Evolutionary conservation across 2,797 vertebrate genomes (phyloP).

Genomic region (Chrysocyon brachyurus): DNA sequence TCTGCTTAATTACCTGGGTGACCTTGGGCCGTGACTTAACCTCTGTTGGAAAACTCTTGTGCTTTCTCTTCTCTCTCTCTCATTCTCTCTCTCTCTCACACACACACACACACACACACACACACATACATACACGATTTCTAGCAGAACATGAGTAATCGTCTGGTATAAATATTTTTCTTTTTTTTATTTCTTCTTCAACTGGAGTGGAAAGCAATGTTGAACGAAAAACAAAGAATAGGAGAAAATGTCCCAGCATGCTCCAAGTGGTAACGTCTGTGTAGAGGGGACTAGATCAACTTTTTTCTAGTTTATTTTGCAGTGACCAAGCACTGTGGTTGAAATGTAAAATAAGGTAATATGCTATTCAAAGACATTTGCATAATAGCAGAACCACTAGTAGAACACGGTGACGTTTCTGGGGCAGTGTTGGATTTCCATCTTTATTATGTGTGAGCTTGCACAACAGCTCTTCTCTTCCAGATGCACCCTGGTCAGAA

Average conservation of each 20-base stretch:
- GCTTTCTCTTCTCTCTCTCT: background rate
- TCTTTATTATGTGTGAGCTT: background rate
- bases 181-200: constrained; percentile 51
- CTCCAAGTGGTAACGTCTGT: background rate
- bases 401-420: accelerated
- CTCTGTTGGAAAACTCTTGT: background rate
- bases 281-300: background rate
- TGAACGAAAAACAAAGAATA: background rate
- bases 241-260: background rate
- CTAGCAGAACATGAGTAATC: background rate
- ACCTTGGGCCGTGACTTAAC: background rate
- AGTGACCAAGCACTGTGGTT: background rate
- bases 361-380: background rate
- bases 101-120: background rate
- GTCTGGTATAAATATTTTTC: background rate
- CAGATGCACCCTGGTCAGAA: constrained; percentile 94
- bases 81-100: background rate
- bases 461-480: background rate
- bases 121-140: background rate
- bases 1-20: background rate
- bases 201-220: background rate
- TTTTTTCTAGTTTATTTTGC: background rate
- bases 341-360: background rate
- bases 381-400: background rate
- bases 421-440: background rate